Evolutionary conservation across 2,113 vertebrate genomes (phyloP).

Genomic region (Electrona antarctica): DNA sequence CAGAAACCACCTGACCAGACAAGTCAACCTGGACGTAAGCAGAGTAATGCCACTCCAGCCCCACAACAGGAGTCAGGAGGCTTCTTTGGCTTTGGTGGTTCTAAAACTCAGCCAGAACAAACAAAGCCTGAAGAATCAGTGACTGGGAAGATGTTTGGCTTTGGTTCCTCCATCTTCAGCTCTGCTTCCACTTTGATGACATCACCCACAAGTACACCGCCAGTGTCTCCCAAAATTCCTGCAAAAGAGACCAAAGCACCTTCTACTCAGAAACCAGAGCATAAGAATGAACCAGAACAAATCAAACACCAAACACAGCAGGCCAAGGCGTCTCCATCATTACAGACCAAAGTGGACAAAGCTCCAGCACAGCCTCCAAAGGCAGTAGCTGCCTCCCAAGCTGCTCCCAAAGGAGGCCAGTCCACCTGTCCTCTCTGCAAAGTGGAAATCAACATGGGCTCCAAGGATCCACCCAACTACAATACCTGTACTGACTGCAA

Average conservation of each 20-base stretch:
- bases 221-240: constrained; percentile 39
- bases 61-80: constrained; percentile 69
- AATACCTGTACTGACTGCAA: constrained; percentile 86
- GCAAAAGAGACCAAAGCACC: background rate
- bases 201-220: constrained; percentile 11
- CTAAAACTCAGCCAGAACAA: constrained; percentile 49
- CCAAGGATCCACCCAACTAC: constrained; percentile 82
- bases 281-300: constrained; percentile 59
- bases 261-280: constrained; percentile 50
- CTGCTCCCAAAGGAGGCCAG: constrained; percentile 35
- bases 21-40: constrained; percentile 52
- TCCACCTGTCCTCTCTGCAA: constrained; percentile 83
- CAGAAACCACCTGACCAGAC: constrained; percentile 63
- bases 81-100: constrained; percentile 59
- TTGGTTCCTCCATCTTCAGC: constrained; percentile 75
- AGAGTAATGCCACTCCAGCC: constrained; percentile 69
- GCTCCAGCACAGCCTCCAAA: constrained; percentile 34
- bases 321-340: constrained; percentile 20
- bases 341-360: constrained; percentile 62
- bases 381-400: constrained; percentile 8
- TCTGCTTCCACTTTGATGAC: constrained; percentile 77
- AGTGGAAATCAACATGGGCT: constrained; percentile 79
- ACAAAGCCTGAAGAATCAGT: constrained; percentile 76
- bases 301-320: constrained; percentile 30
- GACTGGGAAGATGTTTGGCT: constrained; percentile 79